Evolutionary conservation across 1,140 invertebrate species (phyloP).

Genomic region (Dinothrombium tinctorium): DNA sequence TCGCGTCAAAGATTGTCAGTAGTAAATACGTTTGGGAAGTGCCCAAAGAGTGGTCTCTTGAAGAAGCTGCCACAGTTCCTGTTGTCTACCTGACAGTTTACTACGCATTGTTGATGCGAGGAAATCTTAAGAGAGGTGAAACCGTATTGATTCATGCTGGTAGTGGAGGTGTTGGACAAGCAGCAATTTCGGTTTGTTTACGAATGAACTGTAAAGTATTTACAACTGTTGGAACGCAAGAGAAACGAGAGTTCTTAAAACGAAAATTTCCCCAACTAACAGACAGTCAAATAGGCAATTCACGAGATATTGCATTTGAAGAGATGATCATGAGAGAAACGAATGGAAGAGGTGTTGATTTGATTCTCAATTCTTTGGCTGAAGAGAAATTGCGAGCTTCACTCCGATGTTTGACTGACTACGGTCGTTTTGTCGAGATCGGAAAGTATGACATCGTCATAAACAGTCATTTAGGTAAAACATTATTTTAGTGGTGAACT

Average conservation of each 20-base stretch:
- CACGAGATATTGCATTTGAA: conserved; percentile 71
- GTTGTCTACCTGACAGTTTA: conserved; percentile 75
- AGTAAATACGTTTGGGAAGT: conserved; percentile 56
- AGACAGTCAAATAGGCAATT: conserved; percentile 66
- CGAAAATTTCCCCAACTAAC: conserved; percentile 56
- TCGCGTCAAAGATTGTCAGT: conserved; percentile 72
- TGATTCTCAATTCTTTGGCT: conserved; percentile 33
- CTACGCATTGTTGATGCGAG: conserved; percentile 63
- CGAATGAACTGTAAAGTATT: conserved; percentile 32
- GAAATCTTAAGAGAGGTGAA: conserved; percentile 49
- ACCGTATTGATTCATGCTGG: conserved; percentile 75
- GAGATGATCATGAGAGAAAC: conserved; percentile 52
- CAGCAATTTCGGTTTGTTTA: conserved; percentile 54
- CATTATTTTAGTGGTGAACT: too few relatives aligned
- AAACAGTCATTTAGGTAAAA: too few relatives aligned
- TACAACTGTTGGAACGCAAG: conserved; percentile 55
- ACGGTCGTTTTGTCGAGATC: conserved; percentile 86
- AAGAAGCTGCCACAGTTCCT: conserved; percentile 74
- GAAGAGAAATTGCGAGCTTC: conserved; percentile 5
- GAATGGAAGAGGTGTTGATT: conserved; percentile 39
- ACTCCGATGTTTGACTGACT: conserved; percentile 58
- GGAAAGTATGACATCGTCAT: conserved; percentile 89
- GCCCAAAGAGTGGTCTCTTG: conserved; percentile 60
- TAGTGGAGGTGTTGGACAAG: conserved; percentile 80
- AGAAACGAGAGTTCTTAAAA: conserved; percentile 68